Base-by-base conservation (phyloP, 2,888 invertebrate genomes). In the Sinodicranocentrus sp. region DNA sequence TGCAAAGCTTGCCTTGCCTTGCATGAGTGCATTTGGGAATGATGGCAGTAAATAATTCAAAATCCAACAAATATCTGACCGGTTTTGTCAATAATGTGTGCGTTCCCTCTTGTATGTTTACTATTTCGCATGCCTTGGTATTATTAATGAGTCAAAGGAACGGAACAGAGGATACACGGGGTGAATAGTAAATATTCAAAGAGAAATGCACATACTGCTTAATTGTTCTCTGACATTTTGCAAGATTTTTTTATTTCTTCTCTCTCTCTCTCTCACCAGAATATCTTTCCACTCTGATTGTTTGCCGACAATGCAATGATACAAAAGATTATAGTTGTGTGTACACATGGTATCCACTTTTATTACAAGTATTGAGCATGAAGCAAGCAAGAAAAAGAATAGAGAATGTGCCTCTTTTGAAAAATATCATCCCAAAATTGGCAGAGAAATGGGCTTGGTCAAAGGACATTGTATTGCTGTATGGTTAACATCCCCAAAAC, bases 51-150 rank as follows among this genome's bases (percentile, higher is more conserved):
- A 70, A 78, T 78, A 78, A 78, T 70, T 70, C 70, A 78, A 44
- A 78, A 61, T 70, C 33, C 70, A 78, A 26, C 78, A 70, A 78
- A 78, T 70, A 78, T 78, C 78, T 78, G 78, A 78, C 78, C 78
- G 78, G 78, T 78, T 78, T 70, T 78, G 78, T 78, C 78, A 78
- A 78, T 78, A 78, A 78, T 57, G 77, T 65, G 39, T 43, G 3
- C 44, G 15, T 21, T 39, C 48, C 15, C 44, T 61, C 33, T 28
- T 61, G 61, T 61, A 33, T 61, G 17, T 61, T 61, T 61, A 61
- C 28, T 17, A 57, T 23, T 57, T 54, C 54, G 54, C 54, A 54
- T 54, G 54, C 54, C 5, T 1, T 21, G 43, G 0, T 59, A 23
- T 23, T 70, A 57, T 39, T 71, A 71, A 71, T 59, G 43, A 57